A percentile compares a stretch with the other conserved stretches of the same genome.
These are phyloP conservation scores for Hirundichthys speculiger DNA, from an alignment of 2,113 vertebrate species.

Conservation along the genomic window DNA sequence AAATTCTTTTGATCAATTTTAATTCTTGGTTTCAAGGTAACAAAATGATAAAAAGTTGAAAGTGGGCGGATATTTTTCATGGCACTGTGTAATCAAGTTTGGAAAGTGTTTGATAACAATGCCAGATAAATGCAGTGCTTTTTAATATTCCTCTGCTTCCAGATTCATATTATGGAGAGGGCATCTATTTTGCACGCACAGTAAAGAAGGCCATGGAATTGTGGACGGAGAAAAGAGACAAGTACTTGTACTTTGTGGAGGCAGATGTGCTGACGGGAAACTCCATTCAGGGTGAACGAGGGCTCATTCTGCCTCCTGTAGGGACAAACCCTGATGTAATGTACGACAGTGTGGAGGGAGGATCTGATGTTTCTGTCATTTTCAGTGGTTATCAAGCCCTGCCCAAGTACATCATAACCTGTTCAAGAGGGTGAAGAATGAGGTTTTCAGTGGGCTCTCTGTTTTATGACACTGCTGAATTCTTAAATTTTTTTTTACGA, in stretches of 20 bases:
- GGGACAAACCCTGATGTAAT: conserved; percentile 1
- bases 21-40: no score
- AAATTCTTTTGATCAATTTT: no score
- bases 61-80: no score
- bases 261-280: conserved; percentile 86
- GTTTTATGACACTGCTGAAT: no score
- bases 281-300: conserved; percentile 25
- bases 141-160: conserved; percentile 2
- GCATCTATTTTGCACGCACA: conserved; percentile 86
- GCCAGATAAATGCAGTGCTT: no score
- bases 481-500: no score
- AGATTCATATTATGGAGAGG: conserved; percentile 84
- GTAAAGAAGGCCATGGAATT: conserved; percentile 26
- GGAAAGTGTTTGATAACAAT: no score
- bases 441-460: no score
- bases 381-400: conserved; percentile 83
- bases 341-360: conserved; percentile 75
- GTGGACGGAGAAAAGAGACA: conserved; percentile 37
- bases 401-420: conserved; percentile 85
- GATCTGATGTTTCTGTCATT: conserved; percentile 76
- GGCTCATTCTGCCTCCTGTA: conserved; percentile 68
- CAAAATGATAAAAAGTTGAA: no score
- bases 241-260: conserved; percentile 84
- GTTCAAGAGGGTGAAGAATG: conserved; percentile 26
- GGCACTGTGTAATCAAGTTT: no score